These are phyloP conservation scores for Pseudeuparius sepicola DNA, from an alignment of 2,888 invertebrate species.

Conservation along the genomic window DNA sequence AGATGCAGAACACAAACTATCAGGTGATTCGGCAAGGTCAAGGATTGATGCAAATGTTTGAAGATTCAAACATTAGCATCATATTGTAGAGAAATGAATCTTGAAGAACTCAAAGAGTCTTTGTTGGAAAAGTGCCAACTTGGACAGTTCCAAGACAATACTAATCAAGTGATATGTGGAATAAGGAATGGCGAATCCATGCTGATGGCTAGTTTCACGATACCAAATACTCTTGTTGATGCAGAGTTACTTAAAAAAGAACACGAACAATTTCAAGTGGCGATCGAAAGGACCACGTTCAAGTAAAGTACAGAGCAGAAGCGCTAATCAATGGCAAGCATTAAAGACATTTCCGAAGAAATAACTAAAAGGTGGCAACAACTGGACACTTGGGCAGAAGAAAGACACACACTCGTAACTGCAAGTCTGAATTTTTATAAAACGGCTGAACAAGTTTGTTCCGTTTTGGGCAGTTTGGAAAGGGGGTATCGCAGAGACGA, in stretches of 20 bases:
- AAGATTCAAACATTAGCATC: slow-evolving; percentile 65
- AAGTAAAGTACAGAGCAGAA: slow-evolving; percentile 89
- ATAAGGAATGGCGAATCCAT: slow-evolving; percentile 95
- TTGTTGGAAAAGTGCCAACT: slow-evolving; percentile 91
- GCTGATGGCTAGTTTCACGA: slow-evolving; percentile 85
- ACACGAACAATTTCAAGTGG: slow-evolving; percentile 93
- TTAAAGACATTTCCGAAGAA: slow-evolving; percentile 88
- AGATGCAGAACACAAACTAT: slow-evolving; percentile 90
- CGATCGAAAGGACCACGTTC: slow-evolving; percentile 90
- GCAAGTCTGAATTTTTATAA: slow-evolving; percentile 96
- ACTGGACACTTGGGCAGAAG: slow-evolving; percentile 91
- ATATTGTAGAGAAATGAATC: slow-evolving; percentile 84
- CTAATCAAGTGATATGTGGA: slow-evolving; percentile 94
- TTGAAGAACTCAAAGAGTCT: slow-evolving; percentile 82
- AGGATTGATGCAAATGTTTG: slow-evolving; percentile 76
- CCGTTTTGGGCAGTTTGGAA: slow-evolving; percentile 90
- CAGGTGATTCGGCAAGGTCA: slow-evolving; percentile 92
- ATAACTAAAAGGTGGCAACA: slow-evolving; percentile 95
- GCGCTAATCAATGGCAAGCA: slow-evolving; percentile 82
- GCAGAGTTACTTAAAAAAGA: slow-evolving; percentile 91
- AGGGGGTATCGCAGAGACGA: slow-evolving; percentile 87
- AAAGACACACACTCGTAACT: slow-evolving; percentile 93
- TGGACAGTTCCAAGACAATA: slow-evolving; percentile 89
- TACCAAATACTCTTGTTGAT: slow-evolving; percentile 83
- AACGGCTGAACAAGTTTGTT: slow-evolving; percentile 92